A percentile compares a stretch with the other conserved stretches of the same genome.
Conservation (phyloP, 2,797 vertebrate species). For the Galagoides demidoff region DNA sequence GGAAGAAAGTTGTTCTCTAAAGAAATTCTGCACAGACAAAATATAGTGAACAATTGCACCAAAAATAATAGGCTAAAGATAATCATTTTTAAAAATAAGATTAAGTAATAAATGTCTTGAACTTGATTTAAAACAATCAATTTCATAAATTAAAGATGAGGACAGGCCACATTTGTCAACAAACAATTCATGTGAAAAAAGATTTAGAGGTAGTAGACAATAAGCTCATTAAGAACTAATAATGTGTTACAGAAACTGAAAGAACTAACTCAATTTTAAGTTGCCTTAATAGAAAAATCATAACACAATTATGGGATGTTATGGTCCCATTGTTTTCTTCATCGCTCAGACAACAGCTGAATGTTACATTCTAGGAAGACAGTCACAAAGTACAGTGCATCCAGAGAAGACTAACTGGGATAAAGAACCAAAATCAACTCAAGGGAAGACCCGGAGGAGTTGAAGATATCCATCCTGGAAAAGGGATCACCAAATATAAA, state of each 20-base stretch:
- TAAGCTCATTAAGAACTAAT: slow-evolving; percentile 58
- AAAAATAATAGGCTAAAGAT: slow-evolving; percentile 34
- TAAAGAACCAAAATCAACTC: neutral
- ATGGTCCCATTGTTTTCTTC: slow-evolving; percentile 44
- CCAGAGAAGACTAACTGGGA: neutral
- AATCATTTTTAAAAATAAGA: slow-evolving; percentile 29
- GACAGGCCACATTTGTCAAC: slow-evolving; percentile 55
- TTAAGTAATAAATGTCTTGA: slow-evolving; percentile 59
- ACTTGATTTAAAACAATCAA: slow-evolving; percentile 71
- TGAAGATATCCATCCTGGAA: neutral
- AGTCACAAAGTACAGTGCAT: neutral
- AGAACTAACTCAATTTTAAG: slow-evolving; percentile 66
- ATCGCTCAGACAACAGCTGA: slow-evolving; percentile 2
- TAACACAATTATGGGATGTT: slow-evolving; percentile 53
- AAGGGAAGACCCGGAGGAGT: neutral
- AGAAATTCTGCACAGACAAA: slow-evolving; percentile 6
- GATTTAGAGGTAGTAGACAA: slow-evolving; percentile 61
- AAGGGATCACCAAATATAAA: neutral
- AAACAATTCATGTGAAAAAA: slow-evolving; percentile 62
- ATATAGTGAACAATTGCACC: slow-evolving; percentile 3
- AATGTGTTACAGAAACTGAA: slow-evolving; percentile 55
- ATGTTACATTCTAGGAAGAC: slow-evolving; percentile 30
- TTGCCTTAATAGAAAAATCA: slow-evolving; percentile 60
- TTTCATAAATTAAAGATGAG: slow-evolving; percentile 76
- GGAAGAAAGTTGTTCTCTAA: neutral